Base-by-base conservation (phyloP, 1,140 invertebrate species). In the Hestina assimilis region DNA sequence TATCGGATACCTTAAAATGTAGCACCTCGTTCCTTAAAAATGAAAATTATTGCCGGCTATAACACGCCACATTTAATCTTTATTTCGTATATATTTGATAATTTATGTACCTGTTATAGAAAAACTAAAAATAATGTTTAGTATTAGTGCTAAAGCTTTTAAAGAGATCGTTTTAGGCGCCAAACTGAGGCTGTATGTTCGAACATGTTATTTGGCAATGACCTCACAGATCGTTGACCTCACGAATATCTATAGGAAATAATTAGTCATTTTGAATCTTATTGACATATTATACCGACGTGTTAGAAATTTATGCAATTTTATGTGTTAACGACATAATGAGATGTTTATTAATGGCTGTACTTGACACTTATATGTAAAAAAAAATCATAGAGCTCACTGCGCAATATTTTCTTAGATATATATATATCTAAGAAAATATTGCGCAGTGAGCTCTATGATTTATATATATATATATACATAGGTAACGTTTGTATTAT, bases 131-230 rank as follows among this genome's bases (percentile, higher is more conserved):
- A 19, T 28, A 31, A 50, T 56, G 52, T 43, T 48, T 28, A 50
- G 29, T 43, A 41, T 58, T 51, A 50, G 43, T 52, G 60, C 42
- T 46, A 41, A 63, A 52, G 59, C 54, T 55, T 67, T 58, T 67
- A 50, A 60, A 66, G 68, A 72, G 73, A 66, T 45, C 77, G 70
- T 84, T 75, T 83, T 79, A 79, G 66, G 50, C 47, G 58, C 61
- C 69, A 66, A 59, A 40, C 51, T 66, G 71, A 70, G 74, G 66
- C 72, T 75, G 59, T 50, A 45, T 45, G 17, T 69, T 69, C 53
- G 60, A 66, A 50, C 63, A 68, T 73, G 68, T 68, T 79, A 84
- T 87, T 85, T 83, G 82, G 78, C 82, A 84, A 83, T 83, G 80
- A 84, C 82, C 82, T 74, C 77, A 56, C 46, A 54, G 76, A 62